These are phyloP conservation scores for Chaetura pelagica DNA, from an alignment of 2,113 vertebrate species.

Conservation along the genomic window DNA sequence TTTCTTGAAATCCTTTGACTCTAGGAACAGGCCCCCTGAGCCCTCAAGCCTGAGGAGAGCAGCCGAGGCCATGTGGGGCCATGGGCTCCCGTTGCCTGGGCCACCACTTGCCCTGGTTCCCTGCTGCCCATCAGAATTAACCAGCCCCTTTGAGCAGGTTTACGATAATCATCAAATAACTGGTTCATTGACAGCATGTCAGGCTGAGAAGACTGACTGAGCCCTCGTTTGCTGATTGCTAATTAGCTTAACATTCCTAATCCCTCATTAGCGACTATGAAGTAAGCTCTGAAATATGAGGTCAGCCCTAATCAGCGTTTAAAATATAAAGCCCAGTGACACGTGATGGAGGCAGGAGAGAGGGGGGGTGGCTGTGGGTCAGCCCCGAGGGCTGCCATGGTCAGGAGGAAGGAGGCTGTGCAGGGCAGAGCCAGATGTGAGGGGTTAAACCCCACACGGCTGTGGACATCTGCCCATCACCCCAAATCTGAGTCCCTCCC, in stretches of 20 bases:
- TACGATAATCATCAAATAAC: conserved; percentile 24
- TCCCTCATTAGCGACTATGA: conserved; percentile 67
- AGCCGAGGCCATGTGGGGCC: accelerated
- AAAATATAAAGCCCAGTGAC: conserved; percentile 42
- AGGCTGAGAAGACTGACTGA: conserved; percentile 40
- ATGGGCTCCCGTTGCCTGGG: not conserved
- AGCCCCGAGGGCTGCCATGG: not conserved
- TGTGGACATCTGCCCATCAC: not conserved
- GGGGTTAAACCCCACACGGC: not conserved
- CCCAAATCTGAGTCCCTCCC: not conserved
- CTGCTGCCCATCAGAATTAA: conserved; percentile 42
- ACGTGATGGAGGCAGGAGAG: not conserved
- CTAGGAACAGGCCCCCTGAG: not conserved
- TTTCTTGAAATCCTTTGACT: not conserved
- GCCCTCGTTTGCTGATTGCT: conserved; percentile 52
- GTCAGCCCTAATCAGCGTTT: conserved; percentile 56
- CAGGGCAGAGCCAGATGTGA: not conserved
- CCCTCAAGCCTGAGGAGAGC: not conserved
- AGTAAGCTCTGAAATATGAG: conserved; percentile 66
- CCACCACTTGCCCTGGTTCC: not conserved
- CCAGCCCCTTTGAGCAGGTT: not conserved
- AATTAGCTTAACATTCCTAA: conserved; percentile 72
- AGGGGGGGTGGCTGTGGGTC: not conserved
- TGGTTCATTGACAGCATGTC: not conserved
- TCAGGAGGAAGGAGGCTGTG: not conserved